Evolutionary conservation across 2,797 vertebrate genomes (phyloP).

Genomic region (Jordanella pulchra): DNA sequence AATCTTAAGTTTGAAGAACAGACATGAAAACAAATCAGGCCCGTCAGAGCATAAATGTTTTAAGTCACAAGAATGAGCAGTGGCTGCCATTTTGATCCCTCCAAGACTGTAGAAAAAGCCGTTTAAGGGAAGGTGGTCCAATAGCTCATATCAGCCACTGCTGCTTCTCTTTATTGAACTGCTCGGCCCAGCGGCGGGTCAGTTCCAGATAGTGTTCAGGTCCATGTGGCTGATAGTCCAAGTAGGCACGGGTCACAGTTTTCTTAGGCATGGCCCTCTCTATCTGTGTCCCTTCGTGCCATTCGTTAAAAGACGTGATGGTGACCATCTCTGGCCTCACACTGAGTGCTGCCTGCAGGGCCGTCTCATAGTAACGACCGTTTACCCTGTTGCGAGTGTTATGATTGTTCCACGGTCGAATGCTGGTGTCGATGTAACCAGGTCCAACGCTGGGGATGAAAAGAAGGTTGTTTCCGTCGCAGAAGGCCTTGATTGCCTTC

Average conservation of each 20-base stretch:
- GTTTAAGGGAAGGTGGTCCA: conserved; percentile 60
- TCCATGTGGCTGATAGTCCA: conserved; percentile 88
- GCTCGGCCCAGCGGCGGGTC: conserved; percentile 87
- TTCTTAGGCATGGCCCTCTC: conserved; percentile 88
- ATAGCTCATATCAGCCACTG: conserved; percentile 86
- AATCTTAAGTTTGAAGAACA: neutral
- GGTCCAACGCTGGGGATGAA: conserved; percentile 91
- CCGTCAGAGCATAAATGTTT: conserved; percentile 6
- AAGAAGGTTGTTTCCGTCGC: conserved; percentile 87
- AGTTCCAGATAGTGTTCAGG: conserved; percentile 87
- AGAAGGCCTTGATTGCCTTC: conserved; percentile 89
- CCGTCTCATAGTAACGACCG: conserved; percentile 89
- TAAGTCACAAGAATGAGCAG: neutral
- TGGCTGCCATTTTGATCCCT: conserved; percentile 1
- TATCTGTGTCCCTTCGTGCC: conserved; percentile 93
- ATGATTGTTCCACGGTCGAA: conserved; percentile 93
- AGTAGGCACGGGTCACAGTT: conserved; percentile 83
- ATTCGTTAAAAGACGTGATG: conserved; percentile 91
- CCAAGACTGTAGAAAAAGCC: neutral
- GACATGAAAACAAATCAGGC: conserved; percentile 1
- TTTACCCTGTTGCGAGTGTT: conserved; percentile 90
- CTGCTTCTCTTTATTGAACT: conserved; percentile 89
- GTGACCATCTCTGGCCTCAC: conserved; percentile 85
- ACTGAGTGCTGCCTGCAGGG: conserved; percentile 85
- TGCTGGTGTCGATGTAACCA: conserved; percentile 88